A percentile compares a stretch with the other conserved stretches of the same genome.
Evolutionary conservation across 2,888 invertebrate species (phyloP).

Genomic region (Leptopilina myrica): DNA sequence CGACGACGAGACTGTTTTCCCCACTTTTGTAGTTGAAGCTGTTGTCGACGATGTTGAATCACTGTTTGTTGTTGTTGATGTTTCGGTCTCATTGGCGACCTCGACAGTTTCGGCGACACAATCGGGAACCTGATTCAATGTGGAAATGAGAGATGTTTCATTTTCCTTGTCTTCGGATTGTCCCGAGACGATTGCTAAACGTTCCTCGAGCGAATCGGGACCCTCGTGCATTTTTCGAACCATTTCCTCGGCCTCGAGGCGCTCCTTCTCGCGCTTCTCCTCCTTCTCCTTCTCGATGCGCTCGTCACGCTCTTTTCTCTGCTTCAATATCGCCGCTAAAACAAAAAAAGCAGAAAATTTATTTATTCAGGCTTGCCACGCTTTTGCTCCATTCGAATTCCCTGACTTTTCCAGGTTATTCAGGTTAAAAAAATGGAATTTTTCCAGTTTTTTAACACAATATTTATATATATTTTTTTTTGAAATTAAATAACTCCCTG

Average conservation of each 20-base stretch:
- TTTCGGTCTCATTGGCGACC: conserved; percentile 57
- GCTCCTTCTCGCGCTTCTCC: conserved; percentile 78
- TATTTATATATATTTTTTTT: too few relatives aligned
- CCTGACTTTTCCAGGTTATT: too few relatives aligned
- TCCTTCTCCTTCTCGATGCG: conserved; percentile 78
- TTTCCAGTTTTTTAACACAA: too few relatives aligned
- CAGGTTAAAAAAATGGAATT: too few relatives aligned
- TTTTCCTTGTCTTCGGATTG: conserved; percentile 74
- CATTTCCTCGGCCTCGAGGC: conserved; percentile 79
- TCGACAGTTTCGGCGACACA: conserved; percentile 68
- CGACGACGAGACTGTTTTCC: conserved; percentile 60
- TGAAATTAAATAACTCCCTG: too few relatives aligned
- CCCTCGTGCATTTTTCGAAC: conserved; percentile 78
- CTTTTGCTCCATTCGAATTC: too few relatives aligned
- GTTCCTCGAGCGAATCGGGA: conserved; percentile 75
- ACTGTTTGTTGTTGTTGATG: neutral
- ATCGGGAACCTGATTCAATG: conserved; percentile 54
- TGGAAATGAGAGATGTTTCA: conserved; percentile 46
- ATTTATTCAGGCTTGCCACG: too few relatives aligned
- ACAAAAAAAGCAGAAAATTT: conserved; percentile 61
- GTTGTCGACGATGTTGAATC: conserved; percentile 43
- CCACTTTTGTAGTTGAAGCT: conserved; percentile 61
- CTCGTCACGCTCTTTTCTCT: conserved; percentile 82
- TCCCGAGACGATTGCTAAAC: conserved; percentile 66
- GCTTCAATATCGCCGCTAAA: conserved; percentile 80